Percentiles rank a stretch among this genome's conserved stretches.
phyloP scores from a whole-genome alignment of 37 sponge, comb jelly and placozoan genomes.

The Haliclona indistincta region DNA sequence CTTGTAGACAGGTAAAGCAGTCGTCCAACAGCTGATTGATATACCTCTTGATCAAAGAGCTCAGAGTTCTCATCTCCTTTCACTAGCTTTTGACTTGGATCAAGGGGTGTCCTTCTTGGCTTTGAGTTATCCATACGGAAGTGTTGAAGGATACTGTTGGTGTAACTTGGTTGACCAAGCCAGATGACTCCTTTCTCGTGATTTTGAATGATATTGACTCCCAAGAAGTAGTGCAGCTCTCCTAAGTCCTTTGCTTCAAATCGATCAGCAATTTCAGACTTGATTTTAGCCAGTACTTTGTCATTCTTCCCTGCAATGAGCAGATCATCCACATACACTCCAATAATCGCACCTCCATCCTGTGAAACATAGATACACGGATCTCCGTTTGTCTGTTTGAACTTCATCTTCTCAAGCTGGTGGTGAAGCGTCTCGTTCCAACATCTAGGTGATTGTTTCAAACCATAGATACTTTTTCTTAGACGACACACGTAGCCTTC shows the following conservation, averaged over 20 bases:
- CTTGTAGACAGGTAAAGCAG: too few relatives aligned
- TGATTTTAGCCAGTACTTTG: background rate
- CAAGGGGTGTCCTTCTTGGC: too few relatives aligned
- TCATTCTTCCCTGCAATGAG: slow-evolving; percentile 29
- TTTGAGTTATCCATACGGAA: too few relatives aligned
- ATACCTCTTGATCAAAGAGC: too few relatives aligned
- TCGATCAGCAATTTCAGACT: slow-evolving; percentile 8
- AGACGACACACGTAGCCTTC: slow-evolving; percentile 17
- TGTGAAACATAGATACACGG: background rate
- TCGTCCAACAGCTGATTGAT: too few relatives aligned
- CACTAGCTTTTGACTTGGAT: too few relatives aligned
- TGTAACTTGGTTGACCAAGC: too few relatives aligned
- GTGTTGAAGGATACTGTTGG: too few relatives aligned
- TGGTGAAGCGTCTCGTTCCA: slow-evolving; percentile 24
- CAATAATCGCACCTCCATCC: slow-evolving; percentile 9
- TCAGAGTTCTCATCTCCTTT: too few relatives aligned
- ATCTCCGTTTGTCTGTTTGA: slow-evolving; percentile 39
- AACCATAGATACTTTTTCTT: slow-evolving; percentile 22
- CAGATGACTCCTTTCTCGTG: too few relatives aligned
- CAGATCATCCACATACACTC: slow-evolving; percentile 32
- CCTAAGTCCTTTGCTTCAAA: slow-evolving; percentile 12
- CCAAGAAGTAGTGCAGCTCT: slow-evolving; percentile 48
- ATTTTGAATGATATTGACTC: slow-evolving; percentile 41
- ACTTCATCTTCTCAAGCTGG: slow-evolving; percentile 47
- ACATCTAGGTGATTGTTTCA: slow-evolving; percentile 26